phyloP scores from a whole-genome alignment of 2,797 vertebrate species.

The Urophycis tenuis region DNA sequence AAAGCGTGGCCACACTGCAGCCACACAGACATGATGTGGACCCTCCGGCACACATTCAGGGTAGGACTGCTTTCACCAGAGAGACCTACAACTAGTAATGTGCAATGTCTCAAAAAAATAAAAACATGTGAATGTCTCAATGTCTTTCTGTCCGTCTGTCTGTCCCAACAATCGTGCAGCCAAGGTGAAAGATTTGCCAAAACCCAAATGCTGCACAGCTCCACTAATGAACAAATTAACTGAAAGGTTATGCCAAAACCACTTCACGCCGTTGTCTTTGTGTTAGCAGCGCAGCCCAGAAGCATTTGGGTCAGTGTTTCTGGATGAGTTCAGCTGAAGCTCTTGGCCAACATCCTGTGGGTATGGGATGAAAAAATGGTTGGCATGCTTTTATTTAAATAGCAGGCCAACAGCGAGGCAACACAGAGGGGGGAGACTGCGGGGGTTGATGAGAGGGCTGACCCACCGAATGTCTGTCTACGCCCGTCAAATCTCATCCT shows the following conservation, averaged over 20 bases:
- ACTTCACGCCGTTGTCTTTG: background rate
- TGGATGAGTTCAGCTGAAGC: conserved; percentile 39
- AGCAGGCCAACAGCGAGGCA: background rate
- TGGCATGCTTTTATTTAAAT: conserved; percentile 1
- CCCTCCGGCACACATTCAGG: background rate
- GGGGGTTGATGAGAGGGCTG: background rate
- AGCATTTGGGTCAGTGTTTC: conserved; percentile 46
- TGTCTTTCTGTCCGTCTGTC: background rate
- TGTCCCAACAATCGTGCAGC: background rate
- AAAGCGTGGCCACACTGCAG: background rate
- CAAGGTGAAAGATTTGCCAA: background rate
- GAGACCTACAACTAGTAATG: background rate
- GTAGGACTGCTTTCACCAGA: conserved; percentile 7
- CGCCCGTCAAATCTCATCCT: background rate
- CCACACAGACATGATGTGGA: background rate
- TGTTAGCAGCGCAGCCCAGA: background rate
- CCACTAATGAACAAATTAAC: background rate
- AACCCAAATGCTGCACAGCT: background rate
- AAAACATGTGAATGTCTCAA: background rate
- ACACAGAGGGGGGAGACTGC: background rate
- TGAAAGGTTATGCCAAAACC: background rate
- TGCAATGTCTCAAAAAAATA: background rate
- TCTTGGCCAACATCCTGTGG: conserved; percentile 16
- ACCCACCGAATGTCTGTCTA: background rate
- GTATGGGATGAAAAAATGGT: conserved; percentile 19